Evolutionary conservation across 2,797 vertebrate genomes (phyloP).

Genomic region (Poeciliopsis turneri): DNA sequence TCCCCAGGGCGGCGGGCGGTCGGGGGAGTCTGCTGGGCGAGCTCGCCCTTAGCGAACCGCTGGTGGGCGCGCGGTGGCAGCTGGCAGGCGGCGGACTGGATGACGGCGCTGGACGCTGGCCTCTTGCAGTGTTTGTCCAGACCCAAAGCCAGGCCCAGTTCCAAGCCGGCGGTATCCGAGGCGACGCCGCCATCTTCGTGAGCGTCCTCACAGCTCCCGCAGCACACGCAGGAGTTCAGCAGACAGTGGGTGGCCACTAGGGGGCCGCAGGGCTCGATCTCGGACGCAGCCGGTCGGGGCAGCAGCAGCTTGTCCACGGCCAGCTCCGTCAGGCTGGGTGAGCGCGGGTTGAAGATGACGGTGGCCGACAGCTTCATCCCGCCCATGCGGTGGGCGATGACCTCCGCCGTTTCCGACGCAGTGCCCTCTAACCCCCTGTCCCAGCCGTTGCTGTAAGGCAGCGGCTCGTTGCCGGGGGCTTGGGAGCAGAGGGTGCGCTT

Average conservation of each 20-base stretch:
- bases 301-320: constrained; percentile 75
- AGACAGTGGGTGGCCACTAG: constrained; percentile 90
- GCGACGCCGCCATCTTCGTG: constrained; percentile 78
- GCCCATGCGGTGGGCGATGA: constrained; percentile 93
- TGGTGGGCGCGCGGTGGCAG: constrained; percentile 75
- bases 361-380: constrained; percentile 98
- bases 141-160: constrained; percentile 74
- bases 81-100: constrained; percentile 83
- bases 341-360: constrained; percentile 96
- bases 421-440: constrained; percentile 81
- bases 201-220: constrained; percentile 89
- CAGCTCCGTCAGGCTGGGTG: constrained; percentile 83
- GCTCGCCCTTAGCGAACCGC: constrained; percentile 71
- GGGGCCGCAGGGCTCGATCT: constrained; percentile 75
- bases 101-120: constrained; percentile 75
- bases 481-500: constrained; percentile 56
- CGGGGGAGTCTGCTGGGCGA: constrained; percentile 61
- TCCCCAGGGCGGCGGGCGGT: constrained; percentile 59
- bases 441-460: constrained; percentile 88
- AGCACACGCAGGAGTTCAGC: constrained; percentile 95
- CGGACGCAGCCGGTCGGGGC: constrained; percentile 65
- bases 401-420: constrained; percentile 85
- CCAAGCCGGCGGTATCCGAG: constrained; percentile 64
- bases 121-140: constrained; percentile 77
- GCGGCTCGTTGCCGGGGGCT: constrained; percentile 75